Evolutionary conservation across 2,113 vertebrate species (phyloP).

Genomic region (Platichthys flesus): DNA sequence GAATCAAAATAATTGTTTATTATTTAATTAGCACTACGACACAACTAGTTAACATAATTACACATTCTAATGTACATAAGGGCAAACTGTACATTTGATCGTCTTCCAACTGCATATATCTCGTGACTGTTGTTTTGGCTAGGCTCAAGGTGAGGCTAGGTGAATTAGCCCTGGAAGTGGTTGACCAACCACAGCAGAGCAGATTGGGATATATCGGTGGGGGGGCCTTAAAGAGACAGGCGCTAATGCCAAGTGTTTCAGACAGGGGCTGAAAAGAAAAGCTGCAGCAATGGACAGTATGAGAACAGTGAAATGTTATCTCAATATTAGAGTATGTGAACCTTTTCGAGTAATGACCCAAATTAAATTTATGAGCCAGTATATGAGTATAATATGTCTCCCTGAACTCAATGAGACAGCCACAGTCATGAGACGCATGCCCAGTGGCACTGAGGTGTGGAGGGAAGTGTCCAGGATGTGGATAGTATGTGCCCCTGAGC

Average conservation of each 20-base stretch:
- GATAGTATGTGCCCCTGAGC: background rate
- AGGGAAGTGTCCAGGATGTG: constrained; percentile 1
- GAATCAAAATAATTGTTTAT: no score
- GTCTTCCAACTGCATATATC: no score
- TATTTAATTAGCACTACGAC: no score
- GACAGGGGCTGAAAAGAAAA: background rate
- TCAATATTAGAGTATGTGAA: background rate
- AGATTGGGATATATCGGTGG: no score
- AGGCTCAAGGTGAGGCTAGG: no score
- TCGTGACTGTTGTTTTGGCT: no score
- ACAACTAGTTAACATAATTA: no score
- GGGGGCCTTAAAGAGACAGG: no score
- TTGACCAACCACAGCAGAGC: background rate
- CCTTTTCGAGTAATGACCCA: background rate
- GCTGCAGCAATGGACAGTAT: background rate
- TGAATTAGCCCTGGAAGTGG: no score
- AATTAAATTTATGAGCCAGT: background rate
- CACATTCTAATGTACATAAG: no score
- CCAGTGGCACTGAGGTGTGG: constrained; percentile 14
- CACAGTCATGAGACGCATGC: background rate
- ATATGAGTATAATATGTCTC: background rate
- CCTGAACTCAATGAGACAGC: background rate
- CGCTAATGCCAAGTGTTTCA: background rate
- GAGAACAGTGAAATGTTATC: background rate
- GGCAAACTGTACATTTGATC: no score